A percentile compares a stretch with the other conserved stretches of the same genome.
Conservation (phyloP, 2,888 invertebrate species). For the Eurytoma adleriae region DNA sequence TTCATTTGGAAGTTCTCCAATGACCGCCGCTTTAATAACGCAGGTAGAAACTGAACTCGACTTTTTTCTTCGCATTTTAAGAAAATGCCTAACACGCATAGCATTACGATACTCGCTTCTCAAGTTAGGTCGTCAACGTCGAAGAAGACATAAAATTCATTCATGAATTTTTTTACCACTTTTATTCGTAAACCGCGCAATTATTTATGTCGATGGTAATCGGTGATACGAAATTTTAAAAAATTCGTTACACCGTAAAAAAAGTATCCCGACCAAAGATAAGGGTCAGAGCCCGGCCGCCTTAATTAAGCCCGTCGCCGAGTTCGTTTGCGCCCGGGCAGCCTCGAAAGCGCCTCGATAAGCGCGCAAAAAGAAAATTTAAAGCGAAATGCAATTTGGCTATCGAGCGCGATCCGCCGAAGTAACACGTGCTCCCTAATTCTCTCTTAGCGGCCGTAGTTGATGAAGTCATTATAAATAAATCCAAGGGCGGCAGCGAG, state of each 20-base stretch:
- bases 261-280: not conserved
- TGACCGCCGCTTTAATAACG: constrained; percentile 46
- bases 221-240: not conserved
- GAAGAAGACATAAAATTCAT: not conserved
- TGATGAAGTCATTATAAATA: constrained; percentile 40
- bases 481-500: not conserved
- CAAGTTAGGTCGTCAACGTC: constrained; percentile 1
- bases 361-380: constrained; percentile 20
- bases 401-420: not conserved
- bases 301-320: constrained; percentile 34
- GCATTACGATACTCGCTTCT: not conserved
- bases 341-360: constrained; percentile 31
- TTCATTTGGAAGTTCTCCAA: constrained; percentile 55
- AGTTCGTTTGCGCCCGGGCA: constrained; percentile 3
- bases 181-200: constrained; percentile 5
- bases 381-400: constrained; percentile 24
- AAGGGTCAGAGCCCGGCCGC: not conserved
- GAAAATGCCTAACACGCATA: not conserved
- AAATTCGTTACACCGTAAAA: not conserved
- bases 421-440: constrained; percentile 25
- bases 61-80: not conserved
- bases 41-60: constrained; percentile 20
- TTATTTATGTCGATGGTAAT: constrained; percentile 1
- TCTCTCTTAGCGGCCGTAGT: not conserved
- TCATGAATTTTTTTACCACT: constrained; percentile 15